Base-by-base conservation (phyloP, 2,797 vertebrate genomes). In the Sylvia borin region DNA sequence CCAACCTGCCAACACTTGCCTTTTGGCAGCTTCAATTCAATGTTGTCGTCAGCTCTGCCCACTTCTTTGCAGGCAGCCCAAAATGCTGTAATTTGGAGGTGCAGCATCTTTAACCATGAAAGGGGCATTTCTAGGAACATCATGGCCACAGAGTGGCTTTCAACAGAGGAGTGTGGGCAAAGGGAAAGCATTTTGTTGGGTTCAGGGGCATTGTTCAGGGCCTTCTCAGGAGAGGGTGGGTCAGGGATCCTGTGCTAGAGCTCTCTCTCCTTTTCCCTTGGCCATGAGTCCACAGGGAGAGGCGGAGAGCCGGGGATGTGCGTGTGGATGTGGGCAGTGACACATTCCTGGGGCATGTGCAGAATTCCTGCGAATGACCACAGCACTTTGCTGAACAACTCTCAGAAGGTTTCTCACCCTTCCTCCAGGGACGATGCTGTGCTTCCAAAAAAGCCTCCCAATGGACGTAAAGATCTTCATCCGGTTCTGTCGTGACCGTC, bases 181-280 rank as follows among this genome's bases (percentile, higher is more conserved):
- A 58, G 36, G 64, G 16, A 38, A 74, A 16, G 24, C 60, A 5
- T 60, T 66, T 66, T 9, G 2, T 70, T 93, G 61, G 43, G n/a
- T 32, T 80, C 5, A 0, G 9, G 57, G 20, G 24, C 0, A 0
- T 58, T 55, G 0, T 10, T 25, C 38, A 74, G 53, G 62, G 6
- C 8, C 53, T 42, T 55, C 42, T 47, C 32, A 14, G 11, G n/a
- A 34, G 62, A 50, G 13, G 7, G 34, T 42, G 58, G 19, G 22
- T 36, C 25, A 10, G 42, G 19, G 9, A 27, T 78, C 47, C 73
- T 51, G 6, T 29, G 0, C 9, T 4, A 5, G 58, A 48, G 66
- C 57, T 72, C 10, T 2, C 4, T 21, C 34, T 62, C 18, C 64
- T n/a, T 7, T 40, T 83, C 32, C 15, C 27, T 12, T 5, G 14